Conservation (phyloP, 2,797 vertebrate genomes). For the Myiotriccus ornatus region DNA sequence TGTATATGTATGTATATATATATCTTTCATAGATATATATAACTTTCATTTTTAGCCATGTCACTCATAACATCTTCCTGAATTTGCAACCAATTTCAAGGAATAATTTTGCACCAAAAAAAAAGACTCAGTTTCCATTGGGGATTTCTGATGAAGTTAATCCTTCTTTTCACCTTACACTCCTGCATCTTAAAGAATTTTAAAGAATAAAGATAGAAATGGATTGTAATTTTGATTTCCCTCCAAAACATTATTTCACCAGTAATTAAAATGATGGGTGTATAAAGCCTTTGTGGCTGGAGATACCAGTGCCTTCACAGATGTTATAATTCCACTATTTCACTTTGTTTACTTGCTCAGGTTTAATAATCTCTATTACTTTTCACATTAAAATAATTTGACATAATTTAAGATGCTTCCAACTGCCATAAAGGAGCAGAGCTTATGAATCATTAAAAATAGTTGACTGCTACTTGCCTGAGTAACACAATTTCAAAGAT, state of each 20-base stretch:
- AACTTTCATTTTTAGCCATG: not conserved
- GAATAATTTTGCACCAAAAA: not conserved
- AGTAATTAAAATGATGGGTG: not conserved
- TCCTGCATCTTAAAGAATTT: not conserved
- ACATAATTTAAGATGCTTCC: not conserved
- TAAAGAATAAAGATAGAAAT: not conserved
- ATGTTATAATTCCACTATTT: not conserved
- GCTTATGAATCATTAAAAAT: not conserved
- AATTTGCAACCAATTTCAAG: not conserved
- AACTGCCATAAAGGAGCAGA: not conserved
- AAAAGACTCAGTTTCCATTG: not conserved
- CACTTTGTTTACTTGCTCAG: not conserved
- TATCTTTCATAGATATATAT: too few species aligned
- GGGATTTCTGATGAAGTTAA: not conserved
- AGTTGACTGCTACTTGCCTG: not conserved
- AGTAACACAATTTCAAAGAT: not conserved
- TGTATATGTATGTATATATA: too few species aligned
- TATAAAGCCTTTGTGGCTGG: not conserved
- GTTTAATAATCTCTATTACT: not conserved
- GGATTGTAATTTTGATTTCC: not conserved
- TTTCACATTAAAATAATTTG: not conserved
- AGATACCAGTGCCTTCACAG: not conserved
- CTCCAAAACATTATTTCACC: not conserved
- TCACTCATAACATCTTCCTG: not conserved
- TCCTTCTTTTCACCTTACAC: not conserved